phyloP scores from a whole-genome alignment of 30 jellyfish, hydroid and myxozoan species.

The Aurelia coerulea region DNA sequence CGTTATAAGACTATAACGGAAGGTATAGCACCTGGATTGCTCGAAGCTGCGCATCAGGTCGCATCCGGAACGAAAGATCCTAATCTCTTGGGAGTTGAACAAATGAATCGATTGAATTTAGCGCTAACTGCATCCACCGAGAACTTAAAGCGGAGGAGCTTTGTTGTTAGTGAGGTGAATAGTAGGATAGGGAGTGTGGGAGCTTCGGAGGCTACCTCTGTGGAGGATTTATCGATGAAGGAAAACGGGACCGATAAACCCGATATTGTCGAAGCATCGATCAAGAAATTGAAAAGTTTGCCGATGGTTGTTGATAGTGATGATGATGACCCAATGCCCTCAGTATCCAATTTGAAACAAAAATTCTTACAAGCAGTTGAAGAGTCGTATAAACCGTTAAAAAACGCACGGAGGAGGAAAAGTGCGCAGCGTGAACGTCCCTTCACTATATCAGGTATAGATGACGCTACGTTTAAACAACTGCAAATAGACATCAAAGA shows the following conservation, averaged over 20 bases:
- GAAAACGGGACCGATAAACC: constrained; percentile 32
- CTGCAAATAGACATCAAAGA: constrained; percentile 61
- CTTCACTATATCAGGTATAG: constrained; percentile 91
- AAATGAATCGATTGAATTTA: constrained; percentile 51
- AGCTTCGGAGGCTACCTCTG: constrained; percentile 55
- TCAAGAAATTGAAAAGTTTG: constrained; percentile 55
- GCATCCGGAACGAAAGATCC: constrained; percentile 65
- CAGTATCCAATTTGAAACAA: constrained; percentile 78
- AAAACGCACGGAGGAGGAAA: constrained; percentile 40
- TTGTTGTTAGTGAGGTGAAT: constrained; percentile 79
- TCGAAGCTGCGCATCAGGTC: constrained; percentile 84
- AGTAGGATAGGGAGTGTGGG: constrained; percentile 58
- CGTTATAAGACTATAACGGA: constrained; percentile 95
- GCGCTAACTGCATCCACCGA: constrained; percentile 89
- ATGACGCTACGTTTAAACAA: constrained; percentile 72
- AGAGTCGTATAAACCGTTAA: constrained; percentile 78
- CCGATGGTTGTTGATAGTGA: constrained; percentile 83
- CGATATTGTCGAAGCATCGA: constrained; percentile 45
- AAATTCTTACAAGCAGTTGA: constrained; percentile 90
- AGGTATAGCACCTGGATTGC: constrained; percentile 92
- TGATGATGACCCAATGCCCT: constrained; percentile 84
- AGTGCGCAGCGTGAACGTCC: constrained; percentile 79
- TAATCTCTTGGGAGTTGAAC: constrained; percentile 42
- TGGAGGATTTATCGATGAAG: constrained; percentile 63
- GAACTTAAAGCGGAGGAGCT: constrained; percentile 82